phyloP scores from a whole-genome alignment of 2,888 invertebrate species.

The Plusia festucae region DNA sequence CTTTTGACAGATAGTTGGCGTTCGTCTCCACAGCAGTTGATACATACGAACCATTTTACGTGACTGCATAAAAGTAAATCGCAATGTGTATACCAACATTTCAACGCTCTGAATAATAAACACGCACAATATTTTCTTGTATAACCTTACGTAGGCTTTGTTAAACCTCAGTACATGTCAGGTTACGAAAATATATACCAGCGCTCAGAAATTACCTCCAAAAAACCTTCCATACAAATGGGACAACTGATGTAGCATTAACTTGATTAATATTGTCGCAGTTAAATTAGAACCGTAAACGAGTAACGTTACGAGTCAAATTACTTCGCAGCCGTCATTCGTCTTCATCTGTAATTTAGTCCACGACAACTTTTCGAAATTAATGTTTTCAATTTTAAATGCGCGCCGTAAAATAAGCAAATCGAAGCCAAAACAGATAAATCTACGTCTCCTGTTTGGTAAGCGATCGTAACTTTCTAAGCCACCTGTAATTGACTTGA shows the following conservation, averaged over 20 bases:
- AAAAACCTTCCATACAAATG: constrained; percentile 39
- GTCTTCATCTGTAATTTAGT: constrained; percentile 65
- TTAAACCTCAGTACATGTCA: constrained; percentile 11
- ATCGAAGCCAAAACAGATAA: constrained; percentile 76
- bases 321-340: constrained; percentile 59
- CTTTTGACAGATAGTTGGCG: constrained; percentile 40
- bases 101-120: constrained; percentile 9
- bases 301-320: constrained; percentile 67
- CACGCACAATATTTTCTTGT: not conserved
- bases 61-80: constrained; percentile 18
- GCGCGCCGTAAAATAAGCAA: constrained; percentile 72
- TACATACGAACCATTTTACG: constrained; percentile 23
- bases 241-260: constrained; percentile 55
- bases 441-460: constrained; percentile 71
- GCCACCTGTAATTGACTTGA: constrained; percentile 78
- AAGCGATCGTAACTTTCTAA: constrained; percentile 80
- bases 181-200: constrained; percentile 5
- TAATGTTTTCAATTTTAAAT: constrained; percentile 77
- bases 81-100: constrained; percentile 5
- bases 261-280: constrained; percentile 64
- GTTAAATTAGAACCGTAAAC: constrained; percentile 62
- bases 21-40: not conserved
- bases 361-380: constrained; percentile 72
- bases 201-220: constrained; percentile 41
- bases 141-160: not conserved